Conservation (phyloP, 2,113 vertebrate genomes). For the Alethe castanea region DNA sequence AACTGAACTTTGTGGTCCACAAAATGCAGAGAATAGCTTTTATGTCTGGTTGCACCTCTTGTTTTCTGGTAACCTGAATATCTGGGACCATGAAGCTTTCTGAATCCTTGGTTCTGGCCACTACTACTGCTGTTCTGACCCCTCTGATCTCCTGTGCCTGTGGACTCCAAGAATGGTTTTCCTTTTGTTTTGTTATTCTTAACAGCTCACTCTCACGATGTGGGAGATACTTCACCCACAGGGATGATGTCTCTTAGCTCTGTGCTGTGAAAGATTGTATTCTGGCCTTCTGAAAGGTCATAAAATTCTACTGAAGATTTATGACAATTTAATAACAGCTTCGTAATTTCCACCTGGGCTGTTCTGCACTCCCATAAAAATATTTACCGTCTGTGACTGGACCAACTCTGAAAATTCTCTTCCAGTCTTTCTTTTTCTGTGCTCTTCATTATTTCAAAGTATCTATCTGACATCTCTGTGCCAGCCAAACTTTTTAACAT, state of each 20-base stretch:
- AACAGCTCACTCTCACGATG: not conserved
- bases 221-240: not conserved
- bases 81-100: not conserved
- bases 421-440: not conserved
- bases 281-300: not conserved
- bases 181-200: not conserved
- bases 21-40: not conserved
- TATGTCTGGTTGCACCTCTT: not conserved
- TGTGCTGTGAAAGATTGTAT: not conserved
- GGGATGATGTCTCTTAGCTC: not conserved
- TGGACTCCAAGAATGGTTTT: not conserved
- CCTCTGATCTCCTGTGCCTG: not conserved
- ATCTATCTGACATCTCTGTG: not conserved
- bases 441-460: not conserved
- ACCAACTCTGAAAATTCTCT: not conserved
- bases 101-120: not conserved
- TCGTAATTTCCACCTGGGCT: not conserved
- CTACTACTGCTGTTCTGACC: not conserved
- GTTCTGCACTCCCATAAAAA: not conserved
- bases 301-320: not conserved
- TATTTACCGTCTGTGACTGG: not conserved
- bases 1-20: not conserved
- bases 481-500: not conserved
- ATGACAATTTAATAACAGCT: not conserved
- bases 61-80: not conserved